Conservation (phyloP, 2,888 invertebrate species). For the Oegoconia quadripuncta region DNA sequence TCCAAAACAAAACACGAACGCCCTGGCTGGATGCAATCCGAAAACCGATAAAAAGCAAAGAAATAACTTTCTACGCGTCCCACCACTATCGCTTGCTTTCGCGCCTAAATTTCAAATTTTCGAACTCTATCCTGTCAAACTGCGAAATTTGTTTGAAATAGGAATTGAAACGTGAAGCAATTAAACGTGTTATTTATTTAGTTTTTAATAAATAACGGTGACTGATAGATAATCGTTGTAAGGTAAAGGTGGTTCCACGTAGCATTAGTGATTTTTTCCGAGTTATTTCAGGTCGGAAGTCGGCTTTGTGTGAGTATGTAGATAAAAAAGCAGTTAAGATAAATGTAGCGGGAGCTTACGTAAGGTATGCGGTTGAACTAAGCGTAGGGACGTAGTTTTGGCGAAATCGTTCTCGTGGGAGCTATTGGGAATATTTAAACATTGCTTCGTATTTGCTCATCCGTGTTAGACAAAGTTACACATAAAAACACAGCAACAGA, state of each 20-base stretch:
- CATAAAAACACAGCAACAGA: no score
- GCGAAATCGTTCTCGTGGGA: constrained; percentile 1
- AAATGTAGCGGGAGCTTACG: constrained; percentile 56
- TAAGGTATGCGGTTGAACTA: constrained; percentile 51
- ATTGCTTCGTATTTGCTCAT: no score
- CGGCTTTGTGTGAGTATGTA: constrained; percentile 61
- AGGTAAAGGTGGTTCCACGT: constrained; percentile 46
- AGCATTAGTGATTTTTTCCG: constrained; percentile 26
- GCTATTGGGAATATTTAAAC: background rate
- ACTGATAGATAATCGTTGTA: constrained; percentile 21
- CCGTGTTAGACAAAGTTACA: no score
- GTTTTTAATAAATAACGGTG: constrained; percentile 46
- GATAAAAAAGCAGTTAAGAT: constrained; percentile 45
- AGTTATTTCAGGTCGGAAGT: constrained; percentile 23
- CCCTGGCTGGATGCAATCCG: constrained; percentile 61
- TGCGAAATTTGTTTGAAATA: constrained; percentile 33
- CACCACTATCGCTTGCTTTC: constrained; percentile 20
- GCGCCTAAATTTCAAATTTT: constrained; percentile 29
- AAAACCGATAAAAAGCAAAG: constrained; percentile 32
- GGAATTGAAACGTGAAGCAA: constrained; percentile 59
- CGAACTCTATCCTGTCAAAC: constrained; percentile 39
- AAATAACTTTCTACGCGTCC: constrained; percentile 17
- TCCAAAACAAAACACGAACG: constrained; percentile 65
- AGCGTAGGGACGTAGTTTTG: constrained; percentile 32
- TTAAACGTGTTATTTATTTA: constrained; percentile 63